A percentile compares a stretch with the other conserved stretches of the same genome.
Evolutionary conservation across 2,797 vertebrate species (phyloP).

Genomic region (Takifugu rubripes): DNA sequence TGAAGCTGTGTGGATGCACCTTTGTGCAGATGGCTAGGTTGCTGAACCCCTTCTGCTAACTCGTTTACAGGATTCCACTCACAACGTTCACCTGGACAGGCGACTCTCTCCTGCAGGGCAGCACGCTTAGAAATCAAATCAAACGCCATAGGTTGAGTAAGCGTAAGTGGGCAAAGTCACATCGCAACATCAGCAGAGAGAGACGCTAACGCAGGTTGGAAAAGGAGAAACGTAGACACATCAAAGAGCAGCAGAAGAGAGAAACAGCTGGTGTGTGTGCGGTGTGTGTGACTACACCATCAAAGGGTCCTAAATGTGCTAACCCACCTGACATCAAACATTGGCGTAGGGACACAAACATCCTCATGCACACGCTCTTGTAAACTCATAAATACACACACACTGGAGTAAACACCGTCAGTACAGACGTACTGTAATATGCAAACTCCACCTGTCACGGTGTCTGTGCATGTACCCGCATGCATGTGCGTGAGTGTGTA

Average conservation of each 20-base stretch:
- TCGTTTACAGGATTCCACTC: no score
- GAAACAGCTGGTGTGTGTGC: conserved; percentile 67
- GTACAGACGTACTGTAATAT: conserved; percentile 9
- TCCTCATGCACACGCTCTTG: conserved; percentile 14
- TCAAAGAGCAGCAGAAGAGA: conserved; percentile 58
- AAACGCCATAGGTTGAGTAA: no score
- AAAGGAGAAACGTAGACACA: conserved; percentile 54
- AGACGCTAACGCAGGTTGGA: background rate
- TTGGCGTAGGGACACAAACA: conserved; percentile 20
- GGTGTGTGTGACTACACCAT: conserved; percentile 54
- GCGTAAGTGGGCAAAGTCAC: background rate
- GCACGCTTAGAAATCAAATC: no score
- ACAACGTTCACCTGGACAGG: no score
- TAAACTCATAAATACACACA: conserved; percentile 7
- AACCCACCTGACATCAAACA: conserved; percentile 61
- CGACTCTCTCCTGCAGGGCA: no score
- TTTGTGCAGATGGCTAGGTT: no score
- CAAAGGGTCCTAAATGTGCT: conserved; percentile 59
- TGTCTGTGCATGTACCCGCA: conserved; percentile 32
- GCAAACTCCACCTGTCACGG: conserved; percentile 47
- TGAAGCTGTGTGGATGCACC: no score
- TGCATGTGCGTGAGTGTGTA: conserved; percentile 18
- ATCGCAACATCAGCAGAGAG: background rate
- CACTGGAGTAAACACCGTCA: conserved; percentile 4
- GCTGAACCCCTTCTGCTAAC: no score